Evolutionary conservation across 2,797 vertebrate species (phyloP).

Genomic region (Linurgus olivaceus): DNA sequence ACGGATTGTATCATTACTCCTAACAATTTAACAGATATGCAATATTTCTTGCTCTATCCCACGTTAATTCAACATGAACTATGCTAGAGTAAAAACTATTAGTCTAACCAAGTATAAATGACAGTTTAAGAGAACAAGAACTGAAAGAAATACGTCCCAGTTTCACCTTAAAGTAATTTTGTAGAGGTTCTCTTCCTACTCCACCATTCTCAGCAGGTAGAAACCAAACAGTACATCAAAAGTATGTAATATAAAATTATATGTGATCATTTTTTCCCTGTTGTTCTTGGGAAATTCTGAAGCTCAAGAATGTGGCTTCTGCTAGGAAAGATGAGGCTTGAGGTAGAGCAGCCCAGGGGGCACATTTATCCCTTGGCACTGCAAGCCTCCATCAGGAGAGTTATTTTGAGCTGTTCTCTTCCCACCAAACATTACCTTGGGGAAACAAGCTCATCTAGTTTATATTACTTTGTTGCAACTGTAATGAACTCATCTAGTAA

Average conservation of each 20-base stretch:
- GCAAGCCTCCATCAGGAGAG: neutral
- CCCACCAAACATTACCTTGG: neutral
- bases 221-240: neutral
- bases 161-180: neutral
- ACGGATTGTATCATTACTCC: neutral
- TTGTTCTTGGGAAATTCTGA: neutral
- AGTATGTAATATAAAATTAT: neutral
- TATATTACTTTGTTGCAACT: neutral
- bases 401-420: neutral
- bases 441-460: neutral
- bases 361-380: neutral
- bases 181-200: neutral
- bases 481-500: neutral
- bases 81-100: neutral
- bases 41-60: neutral
- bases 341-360: neutral
- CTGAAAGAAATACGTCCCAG: neutral
- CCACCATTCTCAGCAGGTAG: neutral
- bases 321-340: neutral
- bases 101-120: neutral
- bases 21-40: neutral
- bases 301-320: neutral
- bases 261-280: rapidly evolving
- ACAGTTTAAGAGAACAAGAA: neutral
- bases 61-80: neutral